A percentile compares a stretch with the other conserved stretches of the same genome.
Evolutionary conservation across 2,113 vertebrate genomes (phyloP).

Genomic region (Amazona vittata): DNA sequence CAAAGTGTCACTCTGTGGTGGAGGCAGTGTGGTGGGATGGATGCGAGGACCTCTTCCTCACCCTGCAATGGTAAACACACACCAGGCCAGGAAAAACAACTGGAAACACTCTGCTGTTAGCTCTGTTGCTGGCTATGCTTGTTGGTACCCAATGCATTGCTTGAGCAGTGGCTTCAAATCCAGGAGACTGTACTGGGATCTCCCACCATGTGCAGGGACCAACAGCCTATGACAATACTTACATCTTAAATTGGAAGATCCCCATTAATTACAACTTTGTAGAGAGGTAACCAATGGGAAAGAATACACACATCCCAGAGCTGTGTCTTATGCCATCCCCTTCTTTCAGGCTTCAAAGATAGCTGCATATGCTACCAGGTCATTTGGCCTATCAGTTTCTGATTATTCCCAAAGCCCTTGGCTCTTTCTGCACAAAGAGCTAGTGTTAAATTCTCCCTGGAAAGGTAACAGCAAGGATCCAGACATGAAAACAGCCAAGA

Average conservation of each 20-base stretch:
- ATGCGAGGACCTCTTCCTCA: background rate
- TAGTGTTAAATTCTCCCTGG: background rate
- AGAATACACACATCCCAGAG: background rate
- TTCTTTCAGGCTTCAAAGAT: background rate
- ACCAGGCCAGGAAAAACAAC: background rate
- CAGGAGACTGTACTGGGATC: background rate
- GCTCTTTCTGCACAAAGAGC: background rate
- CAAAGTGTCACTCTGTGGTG: fast-evolving
- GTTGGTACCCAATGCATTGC: background rate
- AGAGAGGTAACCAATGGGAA: constrained; percentile 4
- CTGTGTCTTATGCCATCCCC: background rate
- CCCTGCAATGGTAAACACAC: fast-evolving
- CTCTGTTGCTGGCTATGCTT: background rate
- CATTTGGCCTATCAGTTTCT: background rate
- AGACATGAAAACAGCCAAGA: background rate
- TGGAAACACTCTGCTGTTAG: background rate
- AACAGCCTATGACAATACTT: background rate
- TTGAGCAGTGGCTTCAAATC: background rate
- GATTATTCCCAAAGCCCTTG: background rate
- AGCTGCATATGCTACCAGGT: background rate
- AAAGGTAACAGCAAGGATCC: constrained; percentile 35
- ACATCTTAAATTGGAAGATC: background rate
- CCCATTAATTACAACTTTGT: background rate
- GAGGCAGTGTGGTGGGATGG: background rate
- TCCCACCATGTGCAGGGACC: background rate